Percentiles rank a stretch among this genome's conserved stretches.
Conservation (phyloP, 1,140 invertebrate species). For the Oreohelix idahoensis region DNA sequence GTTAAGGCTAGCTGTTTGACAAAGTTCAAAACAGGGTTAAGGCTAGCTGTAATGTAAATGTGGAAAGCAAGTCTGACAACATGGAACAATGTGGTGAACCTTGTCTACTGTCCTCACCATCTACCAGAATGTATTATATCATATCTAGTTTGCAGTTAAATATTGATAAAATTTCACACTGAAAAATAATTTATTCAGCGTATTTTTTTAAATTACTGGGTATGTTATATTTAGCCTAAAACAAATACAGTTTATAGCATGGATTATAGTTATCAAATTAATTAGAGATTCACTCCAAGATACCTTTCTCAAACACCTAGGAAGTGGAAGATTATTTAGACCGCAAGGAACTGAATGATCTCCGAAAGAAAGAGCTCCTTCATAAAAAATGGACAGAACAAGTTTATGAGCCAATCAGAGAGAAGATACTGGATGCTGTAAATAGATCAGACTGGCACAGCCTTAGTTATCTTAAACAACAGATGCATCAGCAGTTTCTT, state of each 20-base stretch:
- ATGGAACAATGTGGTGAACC: too few species aligned
- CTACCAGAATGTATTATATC: too few species aligned
- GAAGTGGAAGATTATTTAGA: slow-evolving; percentile 61
- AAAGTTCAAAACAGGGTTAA: too few species aligned
- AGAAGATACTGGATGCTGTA: slow-evolving; percentile 64
- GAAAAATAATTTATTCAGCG: not conserved
- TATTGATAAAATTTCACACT: too few species aligned
- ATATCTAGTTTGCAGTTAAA: too few species aligned
- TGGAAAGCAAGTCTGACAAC: too few species aligned
- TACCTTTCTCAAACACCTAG: slow-evolving; percentile 38
- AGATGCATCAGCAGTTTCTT: slow-evolving; percentile 68
- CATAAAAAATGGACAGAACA: slow-evolving; percentile 69
- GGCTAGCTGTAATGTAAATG: too few species aligned
- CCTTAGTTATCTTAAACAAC: slow-evolving; percentile 60
- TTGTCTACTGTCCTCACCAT: too few species aligned
- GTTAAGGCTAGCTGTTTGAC: too few species aligned
- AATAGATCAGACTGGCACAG: slow-evolving; percentile 61
- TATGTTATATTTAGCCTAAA: not conserved
- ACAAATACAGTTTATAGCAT: too few species aligned
- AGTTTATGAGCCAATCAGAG: slow-evolving; percentile 68
- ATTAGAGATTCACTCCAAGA: too few species aligned
- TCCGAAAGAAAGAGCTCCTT: slow-evolving; percentile 68
- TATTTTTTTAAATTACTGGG: too few species aligned
- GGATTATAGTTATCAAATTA: not conserved
- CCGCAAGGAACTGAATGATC: slow-evolving; percentile 59